Evolutionary conservation across 2,797 vertebrate genomes (phyloP).

Genomic region (Pangasius djambal): DNA sequence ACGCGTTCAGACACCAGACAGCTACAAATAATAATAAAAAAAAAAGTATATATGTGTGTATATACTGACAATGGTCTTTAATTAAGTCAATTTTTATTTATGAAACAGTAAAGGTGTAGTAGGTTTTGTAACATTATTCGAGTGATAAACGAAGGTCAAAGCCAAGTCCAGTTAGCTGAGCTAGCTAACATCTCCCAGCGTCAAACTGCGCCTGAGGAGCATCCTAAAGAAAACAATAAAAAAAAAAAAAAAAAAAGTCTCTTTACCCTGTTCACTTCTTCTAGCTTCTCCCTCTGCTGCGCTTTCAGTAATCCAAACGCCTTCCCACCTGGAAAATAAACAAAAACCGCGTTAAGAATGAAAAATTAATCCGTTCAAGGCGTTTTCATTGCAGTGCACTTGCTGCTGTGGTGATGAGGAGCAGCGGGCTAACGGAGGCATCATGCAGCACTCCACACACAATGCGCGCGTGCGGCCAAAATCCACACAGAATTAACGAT

Average conservation of each 20-base stretch:
- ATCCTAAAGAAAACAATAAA: neutral
- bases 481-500: neutral
- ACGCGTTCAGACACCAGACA: neutral
- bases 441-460: neutral
- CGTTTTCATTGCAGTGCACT: slow-evolving; percentile 22
- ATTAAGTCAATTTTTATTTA: neutral
- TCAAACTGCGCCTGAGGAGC: slow-evolving; percentile 60
- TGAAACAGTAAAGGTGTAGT: neutral
- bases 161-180: slow-evolving; percentile 34
- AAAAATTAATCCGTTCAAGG: slow-evolving; percentile 11
- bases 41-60: neutral
- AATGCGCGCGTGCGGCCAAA: neutral
- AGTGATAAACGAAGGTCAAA: slow-evolving; percentile 31
- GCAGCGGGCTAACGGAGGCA: slow-evolving; percentile 10
- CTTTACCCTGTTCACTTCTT: slow-evolving; percentile 87
- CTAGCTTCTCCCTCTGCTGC: slow-evolving; percentile 82
- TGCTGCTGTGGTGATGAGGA: slow-evolving; percentile 21
- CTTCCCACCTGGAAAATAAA: slow-evolving; percentile 81
- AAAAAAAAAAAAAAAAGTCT: no score
- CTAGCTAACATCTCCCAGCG: slow-evolving; percentile 40
- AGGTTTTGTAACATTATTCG: neutral
- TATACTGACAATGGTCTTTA: neutral
- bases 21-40: no score
- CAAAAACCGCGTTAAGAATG: neutral
- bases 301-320: slow-evolving; percentile 84